phyloP scores from a whole-genome alignment of 2,888 invertebrate genomes.

The Norana najaformis region DNA sequence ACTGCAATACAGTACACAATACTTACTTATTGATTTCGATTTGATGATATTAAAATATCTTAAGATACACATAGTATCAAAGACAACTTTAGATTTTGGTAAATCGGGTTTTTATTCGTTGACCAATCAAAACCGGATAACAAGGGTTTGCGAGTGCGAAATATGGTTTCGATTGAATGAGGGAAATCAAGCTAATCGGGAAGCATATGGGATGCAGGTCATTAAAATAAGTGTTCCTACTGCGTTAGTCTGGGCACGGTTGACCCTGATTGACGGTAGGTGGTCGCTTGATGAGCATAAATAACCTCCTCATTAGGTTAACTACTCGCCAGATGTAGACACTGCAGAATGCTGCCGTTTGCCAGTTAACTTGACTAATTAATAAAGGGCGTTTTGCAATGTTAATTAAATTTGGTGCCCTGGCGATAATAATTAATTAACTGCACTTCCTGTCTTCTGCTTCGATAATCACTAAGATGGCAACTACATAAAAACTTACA shows the following conservation, averaged over 20 bases:
- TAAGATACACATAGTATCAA: neutral
- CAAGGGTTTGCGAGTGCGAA: too few relatives aligned
- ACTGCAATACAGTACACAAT: neutral
- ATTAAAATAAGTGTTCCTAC: neutral
- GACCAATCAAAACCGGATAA: neutral
- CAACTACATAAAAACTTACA: neutral
- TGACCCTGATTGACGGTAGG: neutral
- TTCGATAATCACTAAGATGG: too few relatives aligned
- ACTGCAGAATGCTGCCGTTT: neutral
- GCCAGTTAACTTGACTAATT: neutral
- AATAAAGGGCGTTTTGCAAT: neutral
- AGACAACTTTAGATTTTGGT: neutral
- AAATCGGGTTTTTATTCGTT: neutral
- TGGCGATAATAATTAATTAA: too few relatives aligned
- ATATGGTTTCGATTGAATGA: neutral
- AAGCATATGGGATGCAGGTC: neutral
- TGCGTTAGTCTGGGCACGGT: neutral
- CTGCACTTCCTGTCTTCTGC: too few relatives aligned
- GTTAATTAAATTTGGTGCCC: neutral
- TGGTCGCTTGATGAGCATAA: neutral
- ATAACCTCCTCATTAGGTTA: neutral
- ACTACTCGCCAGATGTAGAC: neutral
- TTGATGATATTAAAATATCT: neutral
- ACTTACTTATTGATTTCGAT: neutral
- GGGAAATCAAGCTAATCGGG: neutral